These are phyloP conservation scores for Gambusia affinis DNA, from an alignment of 2,113 vertebrate genomes.

Conservation along the genomic window DNA sequence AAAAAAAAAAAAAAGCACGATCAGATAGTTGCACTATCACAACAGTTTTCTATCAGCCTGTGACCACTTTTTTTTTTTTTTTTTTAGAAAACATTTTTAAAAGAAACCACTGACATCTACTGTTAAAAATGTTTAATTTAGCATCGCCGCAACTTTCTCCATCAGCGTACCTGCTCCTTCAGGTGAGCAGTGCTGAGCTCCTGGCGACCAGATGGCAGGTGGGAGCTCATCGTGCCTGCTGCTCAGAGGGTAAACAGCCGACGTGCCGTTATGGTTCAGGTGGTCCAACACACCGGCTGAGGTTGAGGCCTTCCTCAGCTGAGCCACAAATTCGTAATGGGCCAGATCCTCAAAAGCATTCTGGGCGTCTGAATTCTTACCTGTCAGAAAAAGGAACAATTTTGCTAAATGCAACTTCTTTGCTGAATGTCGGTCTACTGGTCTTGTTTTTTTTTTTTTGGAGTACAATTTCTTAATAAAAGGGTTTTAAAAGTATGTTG, in stretches of 20 bases:
- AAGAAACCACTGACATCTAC: neutral
- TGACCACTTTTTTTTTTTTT: neutral
- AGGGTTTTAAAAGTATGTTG: too few relatives aligned
- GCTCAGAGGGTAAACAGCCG: slow-evolving; percentile 39
- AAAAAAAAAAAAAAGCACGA: neutral
- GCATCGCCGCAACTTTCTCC: neutral
- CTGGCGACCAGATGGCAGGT: slow-evolving; percentile 76
- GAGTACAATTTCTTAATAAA: neutral
- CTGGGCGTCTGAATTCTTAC: slow-evolving; percentile 68
- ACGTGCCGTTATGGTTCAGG: slow-evolving; percentile 61
- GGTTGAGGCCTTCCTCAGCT: slow-evolving; percentile 69
- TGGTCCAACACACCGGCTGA: slow-evolving; percentile 54
- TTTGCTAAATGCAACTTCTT: neutral
- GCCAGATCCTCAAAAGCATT: slow-evolving; percentile 70
- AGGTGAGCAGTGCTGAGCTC: slow-evolving; percentile 67
- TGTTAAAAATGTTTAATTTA: neutral
- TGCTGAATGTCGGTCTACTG: neutral
- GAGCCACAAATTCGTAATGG: slow-evolving; percentile 73
- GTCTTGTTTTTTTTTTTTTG: neutral
- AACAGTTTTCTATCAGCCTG: neutral
- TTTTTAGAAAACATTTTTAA: neutral
- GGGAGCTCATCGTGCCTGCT: slow-evolving; percentile 63
- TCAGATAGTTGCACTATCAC: slow-evolving; percentile 9
- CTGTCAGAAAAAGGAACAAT: slow-evolving; percentile 42
- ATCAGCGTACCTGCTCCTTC: slow-evolving; percentile 68